These are phyloP conservation scores for Engystomops pustulosus DNA, from an alignment of 2,113 vertebrate species.

Conservation along the genomic window DNA sequence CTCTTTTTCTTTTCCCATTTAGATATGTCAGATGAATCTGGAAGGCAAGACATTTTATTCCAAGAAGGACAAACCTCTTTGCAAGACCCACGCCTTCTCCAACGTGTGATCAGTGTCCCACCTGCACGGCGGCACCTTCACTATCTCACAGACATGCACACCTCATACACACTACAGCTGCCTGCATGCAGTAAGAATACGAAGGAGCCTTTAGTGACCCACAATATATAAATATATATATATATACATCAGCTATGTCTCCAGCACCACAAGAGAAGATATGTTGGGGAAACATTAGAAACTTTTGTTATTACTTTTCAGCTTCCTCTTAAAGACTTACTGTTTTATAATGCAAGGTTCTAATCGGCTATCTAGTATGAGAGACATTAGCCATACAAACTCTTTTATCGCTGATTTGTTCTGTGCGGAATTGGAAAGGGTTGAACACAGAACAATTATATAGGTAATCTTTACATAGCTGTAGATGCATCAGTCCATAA, in stretches of 20 bases:
- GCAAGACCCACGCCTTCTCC: constrained; percentile 98
- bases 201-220: neutral
- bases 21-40: constrained; percentile 98
- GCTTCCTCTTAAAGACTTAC: neutral
- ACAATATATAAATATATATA: too few species aligned
- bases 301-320: neutral
- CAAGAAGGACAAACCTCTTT: constrained; percentile 98
- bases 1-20: constrained; percentile 52
- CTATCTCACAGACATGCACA: constrained; percentile 44
- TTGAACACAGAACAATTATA: constrained; percentile 6
- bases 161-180: constrained; percentile 41
- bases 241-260: neutral
- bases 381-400: neutral
- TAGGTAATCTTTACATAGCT: neutral
- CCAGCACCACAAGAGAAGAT: neutral
- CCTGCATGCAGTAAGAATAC: constrained; percentile 15
- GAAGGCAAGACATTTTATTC: constrained; percentile 99
- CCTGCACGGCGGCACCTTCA: neutral
- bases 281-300: neutral
- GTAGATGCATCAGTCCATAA: neutral
- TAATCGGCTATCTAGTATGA: neutral
- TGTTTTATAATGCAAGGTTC: neutral
- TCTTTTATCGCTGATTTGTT: neutral
- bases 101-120: constrained; percentile 79
- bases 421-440: neutral